These are phyloP conservation scores for Pedicia rivosa DNA, from an alignment of 2,888 invertebrate genomes.

Conservation along the genomic window DNA sequence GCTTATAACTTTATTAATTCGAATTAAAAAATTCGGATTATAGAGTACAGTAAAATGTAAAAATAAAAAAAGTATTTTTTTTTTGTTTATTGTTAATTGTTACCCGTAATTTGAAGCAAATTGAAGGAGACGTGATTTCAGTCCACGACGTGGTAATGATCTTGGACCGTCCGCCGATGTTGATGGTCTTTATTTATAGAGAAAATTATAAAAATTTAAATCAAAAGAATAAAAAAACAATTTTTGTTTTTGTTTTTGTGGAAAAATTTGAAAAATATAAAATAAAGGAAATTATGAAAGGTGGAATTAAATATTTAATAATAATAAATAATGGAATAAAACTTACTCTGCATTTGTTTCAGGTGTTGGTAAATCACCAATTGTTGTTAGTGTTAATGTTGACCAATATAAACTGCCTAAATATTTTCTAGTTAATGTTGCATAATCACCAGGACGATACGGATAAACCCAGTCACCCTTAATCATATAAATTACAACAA, in stretches of 20 bases:
- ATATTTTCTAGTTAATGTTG: slow-evolving; percentile 81
- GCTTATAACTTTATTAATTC: too few species aligned
- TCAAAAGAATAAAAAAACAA: slow-evolving; percentile 7
- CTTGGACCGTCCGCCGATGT: slow-evolving; percentile 63
- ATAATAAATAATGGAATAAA: slow-evolving; percentile 11
- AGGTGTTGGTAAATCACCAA: slow-evolving; percentile 89
- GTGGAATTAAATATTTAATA: background rate
- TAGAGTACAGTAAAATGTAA: too few species aligned
- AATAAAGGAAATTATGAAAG: slow-evolving; percentile 3
- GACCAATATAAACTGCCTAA: slow-evolving; percentile 94
- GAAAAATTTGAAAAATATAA: slow-evolving; percentile 7
- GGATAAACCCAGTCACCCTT: slow-evolving; percentile 85
- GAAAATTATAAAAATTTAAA: too few species aligned
- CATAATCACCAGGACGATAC: slow-evolving; percentile 73
- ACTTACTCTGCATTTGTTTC: slow-evolving; percentile 96
- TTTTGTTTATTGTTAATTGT: too few species aligned
- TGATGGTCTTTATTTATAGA: slow-evolving; percentile 29
- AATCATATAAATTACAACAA: slow-evolving; percentile 8
- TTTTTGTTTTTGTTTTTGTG: slow-evolving; percentile 1
- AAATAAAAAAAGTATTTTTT: too few species aligned
- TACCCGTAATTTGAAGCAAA: slow-evolving; percentile 83
- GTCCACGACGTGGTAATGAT: slow-evolving; percentile 77
- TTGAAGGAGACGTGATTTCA: slow-evolving; percentile 81
- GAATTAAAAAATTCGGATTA: too few species aligned
- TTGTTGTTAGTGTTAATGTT: slow-evolving; percentile 86